phyloP scores from a whole-genome alignment of 2,888 invertebrate species.

The Acleris literana region DNA sequence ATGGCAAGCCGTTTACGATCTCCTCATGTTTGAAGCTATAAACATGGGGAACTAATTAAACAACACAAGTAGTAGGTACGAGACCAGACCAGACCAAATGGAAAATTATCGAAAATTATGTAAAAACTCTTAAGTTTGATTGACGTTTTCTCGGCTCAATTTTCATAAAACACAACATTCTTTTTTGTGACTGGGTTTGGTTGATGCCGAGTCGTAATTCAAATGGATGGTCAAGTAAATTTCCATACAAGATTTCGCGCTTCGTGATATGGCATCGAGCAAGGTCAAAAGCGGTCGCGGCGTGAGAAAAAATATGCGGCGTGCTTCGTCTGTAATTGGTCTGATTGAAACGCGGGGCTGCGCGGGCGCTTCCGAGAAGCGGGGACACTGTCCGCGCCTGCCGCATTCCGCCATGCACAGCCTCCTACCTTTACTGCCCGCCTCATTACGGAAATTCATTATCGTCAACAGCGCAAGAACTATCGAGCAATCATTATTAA shows the following conservation, averaged over 20 bases:
- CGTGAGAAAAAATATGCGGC: conserved; percentile 72
- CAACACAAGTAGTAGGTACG: too few relatives aligned
- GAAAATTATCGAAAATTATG: too few relatives aligned
- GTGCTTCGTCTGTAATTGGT: conserved; percentile 76
- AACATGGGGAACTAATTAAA: too few relatives aligned
- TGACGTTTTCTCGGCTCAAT: too few relatives aligned
- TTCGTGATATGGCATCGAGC: conserved; percentile 44
- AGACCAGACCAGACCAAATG: too few relatives aligned
- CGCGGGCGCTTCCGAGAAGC: conserved; percentile 71
- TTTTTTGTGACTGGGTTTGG: neutral
- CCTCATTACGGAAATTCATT: conserved; percentile 18
- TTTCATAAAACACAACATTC: too few relatives aligned
- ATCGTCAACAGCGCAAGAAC: conserved; percentile 19
- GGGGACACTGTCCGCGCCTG: conserved; percentile 61
- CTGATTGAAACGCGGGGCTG: conserved; percentile 79
- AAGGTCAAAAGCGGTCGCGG: conserved; percentile 42
- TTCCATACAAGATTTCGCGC: conserved; percentile 25
- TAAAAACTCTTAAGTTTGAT: too few relatives aligned
- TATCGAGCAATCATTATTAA: neutral
- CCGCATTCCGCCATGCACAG: conserved; percentile 51
- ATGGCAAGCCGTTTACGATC: too few relatives aligned
- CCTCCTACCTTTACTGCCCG: conserved; percentile 14
- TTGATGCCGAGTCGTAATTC: conserved; percentile 3
- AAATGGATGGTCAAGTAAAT: conserved; percentile 16
- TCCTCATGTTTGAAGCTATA: too few relatives aligned